phyloP scores from a whole-genome alignment of 1,140 invertebrate species.

The Danaus plexippus region DNA sequence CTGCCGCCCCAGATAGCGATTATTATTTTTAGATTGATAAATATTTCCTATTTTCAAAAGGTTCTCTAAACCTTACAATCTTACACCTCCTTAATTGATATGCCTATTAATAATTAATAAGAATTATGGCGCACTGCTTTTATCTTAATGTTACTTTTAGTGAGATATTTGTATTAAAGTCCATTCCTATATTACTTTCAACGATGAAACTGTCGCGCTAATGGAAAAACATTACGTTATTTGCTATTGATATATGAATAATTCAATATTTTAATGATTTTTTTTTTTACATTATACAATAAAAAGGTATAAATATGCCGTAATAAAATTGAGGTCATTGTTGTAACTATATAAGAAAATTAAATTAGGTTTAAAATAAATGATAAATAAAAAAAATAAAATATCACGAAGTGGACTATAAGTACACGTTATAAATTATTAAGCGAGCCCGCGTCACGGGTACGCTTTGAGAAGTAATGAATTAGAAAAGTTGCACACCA shows the following conservation, averaged over 20 bases:
- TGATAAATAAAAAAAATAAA: background rate
- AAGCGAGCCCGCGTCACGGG: constrained; percentile 69
- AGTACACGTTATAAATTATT: constrained; percentile 71
- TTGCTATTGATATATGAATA: constrained; percentile 52
- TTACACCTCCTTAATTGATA: constrained; percentile 58
- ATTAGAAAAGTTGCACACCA: constrained; percentile 72
- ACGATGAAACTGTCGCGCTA: constrained; percentile 46
- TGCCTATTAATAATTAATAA: constrained; percentile 67
- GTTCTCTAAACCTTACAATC: constrained; percentile 39
- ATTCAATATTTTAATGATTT: constrained; percentile 33
- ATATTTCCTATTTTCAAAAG: constrained; percentile 65
- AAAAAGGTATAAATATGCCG: constrained; percentile 30
- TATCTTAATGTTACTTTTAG: constrained; percentile 66
- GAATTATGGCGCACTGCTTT: constrained; percentile 62
- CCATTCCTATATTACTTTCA: constrained; percentile 59
- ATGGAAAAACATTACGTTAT: constrained; percentile 62
- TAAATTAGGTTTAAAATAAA: too few relatives aligned
- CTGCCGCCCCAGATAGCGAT: constrained; percentile 52
- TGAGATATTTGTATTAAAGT: constrained; percentile 55
- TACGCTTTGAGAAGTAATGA: constrained; percentile 71
- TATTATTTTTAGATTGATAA: constrained; percentile 69
- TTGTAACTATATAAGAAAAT: too few relatives aligned
- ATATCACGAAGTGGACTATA: constrained; percentile 48
- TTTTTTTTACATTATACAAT: constrained; percentile 27
- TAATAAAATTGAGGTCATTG: constrained; percentile 19